Base-by-base conservation (phyloP, 1,140 invertebrate species). In the Pseudomyrmex gracilis region DNA sequence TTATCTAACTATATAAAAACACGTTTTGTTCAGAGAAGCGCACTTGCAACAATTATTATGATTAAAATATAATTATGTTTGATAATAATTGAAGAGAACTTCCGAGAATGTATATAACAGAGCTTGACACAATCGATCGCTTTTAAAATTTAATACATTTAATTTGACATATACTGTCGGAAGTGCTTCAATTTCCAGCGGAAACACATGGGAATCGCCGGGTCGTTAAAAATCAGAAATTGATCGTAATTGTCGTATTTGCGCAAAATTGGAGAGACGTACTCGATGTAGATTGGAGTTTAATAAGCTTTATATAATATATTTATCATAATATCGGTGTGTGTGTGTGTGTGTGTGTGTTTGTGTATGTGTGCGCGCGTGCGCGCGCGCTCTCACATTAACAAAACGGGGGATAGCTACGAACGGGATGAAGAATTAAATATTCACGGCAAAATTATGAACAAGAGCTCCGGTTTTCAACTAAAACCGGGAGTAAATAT, bases 401-500 rank as follows among this genome's bases (percentile, higher is more conserved):
- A 64, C 47, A 51, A 85, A 73, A 53, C 63, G 61, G 9, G 61
- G 10, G 45, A 55, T 53, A 60, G 55, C 22, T 60, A 55, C 60
- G 68, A 15, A 22, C 53, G 70, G 51, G 43, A 57, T 61, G 66
- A 76, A 55, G 53, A 76, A 83, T 87, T 53, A 87, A 83, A 87
- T 61, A 87, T 86, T 83, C 24, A 77, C 85, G 55, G 51, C 22
- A 15, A n/a, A 45, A 71, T 71, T 55, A 71, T 76, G 63, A 61
- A 67, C 57, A 63, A 80, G 66, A 49, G 76, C 53, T 60, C 5
- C 34, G 49, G 20, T 51, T 34, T 34, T 22, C 43, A n/a, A 43
- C 67, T 34, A 71, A n/a, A 24, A 8, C 45, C 34, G 7, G 43
- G 66, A 47, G 12, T 71, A 68, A 71, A 71, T 58, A 55, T 70